phyloP scores from a whole-genome alignment of 2,113 vertebrate species.

The Aptenodytes forsteri region DNA sequence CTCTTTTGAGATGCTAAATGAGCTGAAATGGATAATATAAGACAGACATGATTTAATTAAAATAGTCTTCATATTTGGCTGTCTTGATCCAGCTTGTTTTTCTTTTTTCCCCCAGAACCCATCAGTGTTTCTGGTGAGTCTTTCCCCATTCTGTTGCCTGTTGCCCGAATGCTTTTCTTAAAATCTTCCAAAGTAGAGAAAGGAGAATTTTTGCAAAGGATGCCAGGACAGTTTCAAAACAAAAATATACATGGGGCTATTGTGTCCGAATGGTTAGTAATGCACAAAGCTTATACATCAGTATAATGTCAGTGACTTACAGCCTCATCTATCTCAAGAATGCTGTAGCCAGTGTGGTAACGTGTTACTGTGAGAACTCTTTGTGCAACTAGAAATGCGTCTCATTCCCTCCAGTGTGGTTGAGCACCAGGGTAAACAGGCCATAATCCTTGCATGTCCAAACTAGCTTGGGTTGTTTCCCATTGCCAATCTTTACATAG shows the following conservation, averaged over 20 bases:
- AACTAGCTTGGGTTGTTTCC: neutral
- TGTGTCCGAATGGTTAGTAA: neutral
- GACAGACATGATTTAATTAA: neutral
- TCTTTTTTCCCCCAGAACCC: neutral
- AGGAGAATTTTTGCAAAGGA: neutral
- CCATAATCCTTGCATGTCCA: neutral
- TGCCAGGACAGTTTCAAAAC: neutral
- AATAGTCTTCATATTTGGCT: neutral
- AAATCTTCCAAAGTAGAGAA: neutral
- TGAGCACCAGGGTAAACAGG: neutral
- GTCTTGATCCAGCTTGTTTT: neutral
- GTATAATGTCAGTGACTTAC: neutral
- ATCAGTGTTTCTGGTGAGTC: neutral
- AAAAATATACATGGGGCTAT: neutral
- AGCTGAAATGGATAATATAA: neutral
- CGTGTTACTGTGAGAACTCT: conserved; percentile 33
- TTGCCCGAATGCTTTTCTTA: neutral
- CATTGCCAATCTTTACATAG: neutral
- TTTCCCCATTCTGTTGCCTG: neutral
- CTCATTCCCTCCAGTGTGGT: neutral
- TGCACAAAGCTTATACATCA: neutral
- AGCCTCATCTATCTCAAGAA: conserved; percentile 44
- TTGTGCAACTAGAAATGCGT: neutral
- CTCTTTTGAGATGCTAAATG: neutral
- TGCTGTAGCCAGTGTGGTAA: neutral